Percentiles rank a stretch among this genome's conserved stretches.
These are phyloP conservation scores for Epinephelus awoara DNA, from an alignment of 2,797 vertebrate species.

Conservation along the genomic window DNA sequence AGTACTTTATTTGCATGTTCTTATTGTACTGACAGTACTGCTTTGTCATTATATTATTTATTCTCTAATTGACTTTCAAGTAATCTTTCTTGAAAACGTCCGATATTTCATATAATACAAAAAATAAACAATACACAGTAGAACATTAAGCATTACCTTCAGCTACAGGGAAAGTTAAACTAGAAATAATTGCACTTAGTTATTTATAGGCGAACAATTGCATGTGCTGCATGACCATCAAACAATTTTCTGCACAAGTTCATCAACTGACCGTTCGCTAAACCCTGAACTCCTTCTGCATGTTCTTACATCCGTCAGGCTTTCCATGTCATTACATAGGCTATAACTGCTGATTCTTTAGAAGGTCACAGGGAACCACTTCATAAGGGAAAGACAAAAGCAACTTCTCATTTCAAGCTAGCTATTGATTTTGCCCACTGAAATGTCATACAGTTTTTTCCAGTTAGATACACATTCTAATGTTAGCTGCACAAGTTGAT, in stretches of 20 bases:
- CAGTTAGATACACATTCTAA: not conserved
- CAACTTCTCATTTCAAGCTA: not conserved
- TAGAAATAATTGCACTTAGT: constrained; percentile 71
- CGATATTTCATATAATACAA: constrained; percentile 20
- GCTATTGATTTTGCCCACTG: not conserved
- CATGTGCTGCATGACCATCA: constrained; percentile 31
- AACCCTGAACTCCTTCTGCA: not conserved
- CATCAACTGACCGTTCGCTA: not conserved
- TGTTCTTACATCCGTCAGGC: not conserved
- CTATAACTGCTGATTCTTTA: too few species aligned
- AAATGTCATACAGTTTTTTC: not conserved
- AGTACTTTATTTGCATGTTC: constrained; percentile 23
- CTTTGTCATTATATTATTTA: constrained; percentile 27
- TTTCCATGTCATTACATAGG: not conserved
- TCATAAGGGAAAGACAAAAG: not conserved
- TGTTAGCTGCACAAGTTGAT: not conserved
- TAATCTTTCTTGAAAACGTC: constrained; percentile 31
- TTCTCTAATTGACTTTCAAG: constrained; percentile 49
- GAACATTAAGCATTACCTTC: constrained; percentile 39
- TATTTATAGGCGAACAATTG: constrained; percentile 46
- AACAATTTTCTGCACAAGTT: constrained; percentile 18
- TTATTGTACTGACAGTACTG: constrained; percentile 2
- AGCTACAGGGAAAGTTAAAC: constrained; percentile 43
- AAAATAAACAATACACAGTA: constrained; percentile 25
- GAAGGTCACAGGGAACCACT: not conserved